Evolutionary conservation across 2,888 invertebrate genomes (phyloP), one percentile per base, ranked within the genome.

Genomic region (Seira musarum): DNA sequence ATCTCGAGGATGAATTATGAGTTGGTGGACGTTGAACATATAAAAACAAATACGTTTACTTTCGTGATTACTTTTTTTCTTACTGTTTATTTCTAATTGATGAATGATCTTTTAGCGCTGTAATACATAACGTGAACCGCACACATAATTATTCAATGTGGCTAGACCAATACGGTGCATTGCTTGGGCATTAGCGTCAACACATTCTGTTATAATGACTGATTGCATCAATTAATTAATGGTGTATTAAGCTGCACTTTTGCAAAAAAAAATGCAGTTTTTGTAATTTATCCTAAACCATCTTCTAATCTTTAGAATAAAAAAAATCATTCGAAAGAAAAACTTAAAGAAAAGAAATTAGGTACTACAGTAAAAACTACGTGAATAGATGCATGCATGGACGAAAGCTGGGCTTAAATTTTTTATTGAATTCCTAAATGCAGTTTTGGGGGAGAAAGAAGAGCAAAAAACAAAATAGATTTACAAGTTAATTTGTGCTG

Each of bases 211-310:
- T 40, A 19, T 67, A 71, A 61, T 65, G 66, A 40, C 35, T 49
- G 71, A 78, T 78, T 66, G 71, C 78, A 60, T 66, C 15, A 21
- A 30, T 66, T 78, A 78, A 78, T 78, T 78, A 78, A 78, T 66
- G 57, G 61, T 22, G 49, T 46, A 71, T 71, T 78, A 65, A 61
- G 24, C 67, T 40, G 40, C 13, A 40, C 5, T 40, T n/a, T n/a
- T 13, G 40, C 40, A 40, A 40, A 40, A 30, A 15, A 61, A 70
- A 77, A 71, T 61, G 67, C 13, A 77, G 66, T 77, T 40, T 65
- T 64, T 70, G 13, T 61, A 78, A 70, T 78, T 71, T 30, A 78
- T 78, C 77, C 61, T 57, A 35, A 13, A 15, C 19, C 49, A 46
- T 49, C 57, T 68, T 35, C n/a, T n/a, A n/a, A n/a, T n/a, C n/a